Base-by-base conservation (phyloP, 2,797 vertebrate species). In the Borostomias antarcticus region DNA sequence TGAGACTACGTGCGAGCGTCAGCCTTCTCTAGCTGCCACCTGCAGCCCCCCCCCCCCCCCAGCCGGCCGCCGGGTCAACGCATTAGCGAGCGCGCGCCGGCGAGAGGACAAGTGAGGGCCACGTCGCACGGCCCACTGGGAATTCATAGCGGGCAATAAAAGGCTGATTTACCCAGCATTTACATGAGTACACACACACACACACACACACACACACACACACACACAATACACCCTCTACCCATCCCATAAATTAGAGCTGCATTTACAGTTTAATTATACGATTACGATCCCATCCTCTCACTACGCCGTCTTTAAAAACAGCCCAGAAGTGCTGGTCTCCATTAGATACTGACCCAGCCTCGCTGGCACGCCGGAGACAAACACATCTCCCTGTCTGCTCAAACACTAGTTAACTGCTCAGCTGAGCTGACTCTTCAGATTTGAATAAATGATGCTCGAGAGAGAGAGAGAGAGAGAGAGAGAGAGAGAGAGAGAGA, bases 61-160 rank as follows among this genome's bases (percentile, higher is more conserved):
- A 58, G 76, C 81, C 77, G 79, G 84, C 78, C 83, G 79, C 37
- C 66, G 86, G 92, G 90, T 91, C 87, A 86, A 88, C 82, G 83
- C 92, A 93, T 93, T 93, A 92, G 86, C 76, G 86, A 77, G 62
- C 45, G 52, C 48, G 47, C 64, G 69, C 52, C 70, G 85, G 86
- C 70, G 85, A 89, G 89, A 88, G 88, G 85, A 86, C 69, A 85
- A 89, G 89, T 87, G 88, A 59, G 81, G 89, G 87, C 84, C 86
- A 90, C 76, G 88, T 87, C 80, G 82, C 84, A 48, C 76, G 70
- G 86, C 89, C 90, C 90, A 87, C 84, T 90, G 90, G 88, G 89
- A 91, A 91, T 93, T 93, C 93, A 93, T 92, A 92, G 91, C 90
- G 89, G 89, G 88, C 91, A 93, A 93, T 93, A 93, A 93, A 93